Percentiles rank a stretch among this genome's conserved stretches.
These are phyloP conservation scores for Rhinichthys klamathensis DNA, from an alignment of 2,113 vertebrate genomes.

Conservation along the genomic window DNA sequence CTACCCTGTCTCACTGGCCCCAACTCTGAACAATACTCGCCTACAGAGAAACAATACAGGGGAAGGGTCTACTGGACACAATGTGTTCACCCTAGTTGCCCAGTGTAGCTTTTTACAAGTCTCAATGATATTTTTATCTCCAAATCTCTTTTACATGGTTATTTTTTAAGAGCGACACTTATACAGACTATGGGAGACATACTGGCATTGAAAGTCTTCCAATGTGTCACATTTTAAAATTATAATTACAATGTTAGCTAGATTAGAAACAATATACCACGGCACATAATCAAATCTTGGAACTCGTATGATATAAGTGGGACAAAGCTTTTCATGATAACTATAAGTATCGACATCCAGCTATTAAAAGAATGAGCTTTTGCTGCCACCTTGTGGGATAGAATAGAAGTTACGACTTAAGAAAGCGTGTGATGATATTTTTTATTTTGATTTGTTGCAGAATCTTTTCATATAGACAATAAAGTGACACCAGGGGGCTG, in stretches of 20 bases:
- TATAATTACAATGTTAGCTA: not conserved
- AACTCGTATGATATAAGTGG: not conserved
- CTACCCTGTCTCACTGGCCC: not conserved
- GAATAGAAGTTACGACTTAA: not conserved
- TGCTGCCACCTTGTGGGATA: constrained; percentile 26
- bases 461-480: not conserved
- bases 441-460: not conserved
- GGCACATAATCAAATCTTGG: not conserved
- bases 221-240: not conserved
- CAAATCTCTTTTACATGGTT: not conserved
- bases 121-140: not conserved
- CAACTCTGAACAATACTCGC: constrained; percentile 32
- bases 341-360: not conserved
- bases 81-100: not conserved
- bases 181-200: not conserved
- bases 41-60: constrained; percentile 32
- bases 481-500: too few species aligned
- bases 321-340: not conserved
- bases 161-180: not conserved
- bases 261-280: not conserved
- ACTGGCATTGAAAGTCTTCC: not conserved
- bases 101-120: not conserved
- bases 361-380: not conserved
- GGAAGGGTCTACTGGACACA: constrained; percentile 10
- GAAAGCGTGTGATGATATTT: not conserved